These are phyloP conservation scores for Rhabdophis nuchalis DNA, from an alignment of 2,797 vertebrate genomes.

Conservation along the genomic window DNA sequence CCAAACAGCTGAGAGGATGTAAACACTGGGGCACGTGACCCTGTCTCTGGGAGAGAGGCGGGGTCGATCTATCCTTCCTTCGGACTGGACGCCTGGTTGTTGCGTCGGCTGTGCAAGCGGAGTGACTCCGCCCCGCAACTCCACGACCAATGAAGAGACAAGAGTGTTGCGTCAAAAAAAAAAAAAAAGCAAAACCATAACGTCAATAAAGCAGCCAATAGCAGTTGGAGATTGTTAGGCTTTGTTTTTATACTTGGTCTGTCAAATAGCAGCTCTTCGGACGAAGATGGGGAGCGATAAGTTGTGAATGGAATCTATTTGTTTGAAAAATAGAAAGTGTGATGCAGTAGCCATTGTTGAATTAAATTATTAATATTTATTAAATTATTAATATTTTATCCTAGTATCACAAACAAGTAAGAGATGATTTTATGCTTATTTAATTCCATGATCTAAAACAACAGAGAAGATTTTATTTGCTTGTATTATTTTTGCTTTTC, in stretches of 20 bases:
- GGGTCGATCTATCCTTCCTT: neutral
- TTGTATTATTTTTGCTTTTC: neutral
- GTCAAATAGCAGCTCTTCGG: neutral
- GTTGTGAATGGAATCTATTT: neutral
- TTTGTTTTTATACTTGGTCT: neutral
- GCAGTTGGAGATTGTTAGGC: neutral
- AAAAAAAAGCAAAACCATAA: neutral
- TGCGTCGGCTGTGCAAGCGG: no score
- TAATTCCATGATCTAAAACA: no score
- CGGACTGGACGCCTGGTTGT: neutral
- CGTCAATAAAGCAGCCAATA: neutral
- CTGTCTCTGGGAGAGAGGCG: neutral
- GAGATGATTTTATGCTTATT: neutral
- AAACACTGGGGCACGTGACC: constrained; percentile 86
- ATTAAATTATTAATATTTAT: neutral
- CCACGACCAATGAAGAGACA: constrained; percentile 25
- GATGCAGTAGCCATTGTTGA: neutral
- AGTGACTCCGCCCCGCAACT: neutral
- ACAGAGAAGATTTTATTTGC: neutral
- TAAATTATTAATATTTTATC: no score
- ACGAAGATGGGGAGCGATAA: neutral
- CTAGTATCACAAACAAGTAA: neutral
- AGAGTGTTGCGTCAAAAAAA: neutral
- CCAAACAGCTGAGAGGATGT: constrained; percentile 88
- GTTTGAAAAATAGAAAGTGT: neutral